These are phyloP conservation scores for Pelodytes ibericus DNA, from an alignment of 2,797 vertebrate species.

Conservation along the genomic window DNA sequence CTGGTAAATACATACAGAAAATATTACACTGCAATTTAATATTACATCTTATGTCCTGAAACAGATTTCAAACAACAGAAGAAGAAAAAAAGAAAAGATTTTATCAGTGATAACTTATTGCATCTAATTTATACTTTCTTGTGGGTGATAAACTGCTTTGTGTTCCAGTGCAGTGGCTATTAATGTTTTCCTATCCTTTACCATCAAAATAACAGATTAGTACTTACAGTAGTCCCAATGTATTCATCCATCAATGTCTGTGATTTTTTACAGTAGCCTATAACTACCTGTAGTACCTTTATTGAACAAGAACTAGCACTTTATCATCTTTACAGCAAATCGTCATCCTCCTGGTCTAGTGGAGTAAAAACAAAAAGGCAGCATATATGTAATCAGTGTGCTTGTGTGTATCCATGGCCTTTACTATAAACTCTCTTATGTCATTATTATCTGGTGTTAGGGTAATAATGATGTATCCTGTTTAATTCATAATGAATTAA, in stretches of 20 bases:
- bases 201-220: constrained; percentile 10
- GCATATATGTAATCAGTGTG: neutral
- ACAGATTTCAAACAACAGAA: neutral
- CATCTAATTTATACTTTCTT: neutral
- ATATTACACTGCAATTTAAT: neutral
- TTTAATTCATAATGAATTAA: too few species aligned
- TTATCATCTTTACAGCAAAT: neutral
- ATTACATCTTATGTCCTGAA: neutral
- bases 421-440: too few species aligned
- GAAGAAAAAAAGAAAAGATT: too few species aligned
- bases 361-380: neutral
- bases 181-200: neutral
- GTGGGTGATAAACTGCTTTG: neutral
- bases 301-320: neutral
- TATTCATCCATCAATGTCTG: neutral
- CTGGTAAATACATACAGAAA: too few species aligned
- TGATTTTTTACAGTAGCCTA: constrained; percentile 2
- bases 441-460: too few species aligned
- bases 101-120: neutral
- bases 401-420: too few species aligned
- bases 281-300: constrained; percentile 5
- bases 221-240: neutral
- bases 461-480: too few species aligned
- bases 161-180: neutral
- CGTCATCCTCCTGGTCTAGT: neutral